Percentiles rank a stretch among this genome's conserved stretches.
These are phyloP conservation scores for Lepisosteus oculatus DNA, from an alignment of 2,113 vertebrate species.

Conservation along the genomic window DNA sequence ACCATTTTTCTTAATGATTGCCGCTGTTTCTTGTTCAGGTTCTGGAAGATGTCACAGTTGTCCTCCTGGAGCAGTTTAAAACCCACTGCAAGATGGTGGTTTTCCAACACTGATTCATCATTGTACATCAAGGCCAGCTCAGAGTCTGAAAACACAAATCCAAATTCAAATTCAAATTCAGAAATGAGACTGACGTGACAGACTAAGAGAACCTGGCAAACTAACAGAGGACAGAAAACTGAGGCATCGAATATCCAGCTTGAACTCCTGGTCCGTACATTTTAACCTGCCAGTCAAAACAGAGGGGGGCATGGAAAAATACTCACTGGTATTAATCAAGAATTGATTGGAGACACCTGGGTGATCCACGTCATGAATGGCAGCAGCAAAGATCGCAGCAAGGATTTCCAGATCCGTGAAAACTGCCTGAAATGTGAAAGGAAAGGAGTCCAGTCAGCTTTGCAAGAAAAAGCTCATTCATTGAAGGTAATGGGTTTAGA, in stretches of 20 bases:
- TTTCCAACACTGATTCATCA: constrained; percentile 95
- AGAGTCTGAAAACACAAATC: constrained; percentile 72
- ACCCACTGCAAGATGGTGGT: constrained; percentile 94
- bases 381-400: constrained; percentile 93
- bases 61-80: constrained; percentile 96
- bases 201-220: constrained; percentile 17
- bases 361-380: constrained; percentile 97
- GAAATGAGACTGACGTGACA: constrained; percentile 1
- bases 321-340: constrained; percentile 98
- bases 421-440: constrained; percentile 71
- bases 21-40: constrained; percentile 90
- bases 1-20: constrained; percentile 94
- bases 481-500: too few species aligned
- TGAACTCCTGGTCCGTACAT: too few species aligned
- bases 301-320: constrained; percentile 15
- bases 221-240: too few species aligned
- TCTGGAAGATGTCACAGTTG: constrained; percentile 97
- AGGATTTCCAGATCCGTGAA: constrained; percentile 97
- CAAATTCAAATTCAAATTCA: neutral
- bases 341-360: constrained; percentile 98
- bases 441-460: constrained; percentile 9
- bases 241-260: too few species aligned
- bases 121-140: constrained; percentile 98
- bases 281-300: neutral
- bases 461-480: neutral